A percentile compares a stretch with the other conserved stretches of the same genome.
Conservation (phyloP, 2,888 invertebrate species). For the Dromius quadrimaculatus region DNA sequence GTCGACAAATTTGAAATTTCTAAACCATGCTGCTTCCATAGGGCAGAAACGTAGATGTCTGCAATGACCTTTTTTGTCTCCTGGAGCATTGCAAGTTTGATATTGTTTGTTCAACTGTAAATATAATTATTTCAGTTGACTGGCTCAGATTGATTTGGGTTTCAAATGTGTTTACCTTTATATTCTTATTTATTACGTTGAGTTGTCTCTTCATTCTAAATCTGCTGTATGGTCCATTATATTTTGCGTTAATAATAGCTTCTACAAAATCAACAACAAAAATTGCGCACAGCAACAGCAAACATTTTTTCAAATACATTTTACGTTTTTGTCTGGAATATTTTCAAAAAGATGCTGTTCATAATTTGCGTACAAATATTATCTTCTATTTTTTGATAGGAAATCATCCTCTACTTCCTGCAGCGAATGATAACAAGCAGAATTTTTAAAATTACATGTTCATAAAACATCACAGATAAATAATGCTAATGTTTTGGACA, state of each 20-base stretch:
- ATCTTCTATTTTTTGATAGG: slow-evolving; percentile 20
- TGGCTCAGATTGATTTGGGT: too few species aligned
- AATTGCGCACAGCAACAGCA: slow-evolving; percentile 26
- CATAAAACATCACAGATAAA: too few species aligned
- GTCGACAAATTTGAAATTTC: slow-evolving; percentile 72
- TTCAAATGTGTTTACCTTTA: slow-evolving; percentile 16
- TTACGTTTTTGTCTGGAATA: background rate
- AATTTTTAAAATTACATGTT: background rate
- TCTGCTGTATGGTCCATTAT: background rate
- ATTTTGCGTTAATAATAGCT: background rate
- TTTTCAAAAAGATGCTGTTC: slow-evolving; percentile 5
- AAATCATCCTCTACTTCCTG: slow-evolving; percentile 41
- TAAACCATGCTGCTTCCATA: slow-evolving; percentile 65
- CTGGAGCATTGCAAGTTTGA: slow-evolving; percentile 71
- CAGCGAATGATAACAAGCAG: slow-evolving; percentile 8
- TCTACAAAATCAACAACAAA: slow-evolving; percentile 21
- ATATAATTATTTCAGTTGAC: too few species aligned
- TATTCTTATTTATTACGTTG: background rate
- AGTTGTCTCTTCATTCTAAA: slow-evolving; percentile 30
- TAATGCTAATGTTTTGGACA: too few species aligned
- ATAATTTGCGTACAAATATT: background rate
- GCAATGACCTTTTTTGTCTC: slow-evolving; percentile 76
- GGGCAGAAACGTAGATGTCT: slow-evolving; percentile 75
- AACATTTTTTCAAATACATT: slow-evolving; percentile 18
- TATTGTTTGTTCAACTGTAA: slow-evolving; percentile 73